Conservation (phyloP, 2,113 vertebrate genomes). For the Argyrosomus japonicus region DNA sequence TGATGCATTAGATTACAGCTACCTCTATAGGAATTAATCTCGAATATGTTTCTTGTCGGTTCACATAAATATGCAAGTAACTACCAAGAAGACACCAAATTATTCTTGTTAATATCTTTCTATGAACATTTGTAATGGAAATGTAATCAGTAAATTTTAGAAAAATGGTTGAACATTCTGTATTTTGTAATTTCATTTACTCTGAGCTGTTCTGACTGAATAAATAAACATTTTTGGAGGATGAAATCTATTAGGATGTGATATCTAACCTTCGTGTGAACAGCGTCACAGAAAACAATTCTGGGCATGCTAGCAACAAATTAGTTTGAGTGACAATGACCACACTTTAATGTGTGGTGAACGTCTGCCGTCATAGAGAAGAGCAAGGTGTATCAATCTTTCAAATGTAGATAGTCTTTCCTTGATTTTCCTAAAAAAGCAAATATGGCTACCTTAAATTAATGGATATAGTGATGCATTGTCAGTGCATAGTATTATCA, state of each 20-base stretch:
- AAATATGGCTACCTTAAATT: no score
- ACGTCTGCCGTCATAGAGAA: neutral
- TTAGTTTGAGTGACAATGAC: neutral
- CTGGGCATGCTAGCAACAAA: no score
- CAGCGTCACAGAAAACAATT: neutral
- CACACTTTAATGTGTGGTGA: neutral
- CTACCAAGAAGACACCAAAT: neutral
- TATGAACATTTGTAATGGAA: constrained; percentile 11
- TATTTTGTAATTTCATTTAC: neutral
- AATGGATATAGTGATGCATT: neutral
- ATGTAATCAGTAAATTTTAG: neutral
- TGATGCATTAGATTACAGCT: neutral
- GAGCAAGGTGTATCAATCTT: neutral
- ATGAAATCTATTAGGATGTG: neutral
- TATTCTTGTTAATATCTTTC: neutral
- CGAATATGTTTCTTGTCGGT: neutral
- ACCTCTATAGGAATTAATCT: neutral
- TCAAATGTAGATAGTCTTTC: no score
- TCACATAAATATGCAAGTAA: constrained; percentile 10
- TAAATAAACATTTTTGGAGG: neutral
- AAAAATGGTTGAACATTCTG: neutral
- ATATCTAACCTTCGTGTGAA: neutral
- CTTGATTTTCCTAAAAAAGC: neutral
- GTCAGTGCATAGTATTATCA: neutral
- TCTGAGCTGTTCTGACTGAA: neutral